These are phyloP conservation scores for Apamea crenata DNA, from an alignment of 2,888 invertebrate genomes.

Conservation along the genomic window DNA sequence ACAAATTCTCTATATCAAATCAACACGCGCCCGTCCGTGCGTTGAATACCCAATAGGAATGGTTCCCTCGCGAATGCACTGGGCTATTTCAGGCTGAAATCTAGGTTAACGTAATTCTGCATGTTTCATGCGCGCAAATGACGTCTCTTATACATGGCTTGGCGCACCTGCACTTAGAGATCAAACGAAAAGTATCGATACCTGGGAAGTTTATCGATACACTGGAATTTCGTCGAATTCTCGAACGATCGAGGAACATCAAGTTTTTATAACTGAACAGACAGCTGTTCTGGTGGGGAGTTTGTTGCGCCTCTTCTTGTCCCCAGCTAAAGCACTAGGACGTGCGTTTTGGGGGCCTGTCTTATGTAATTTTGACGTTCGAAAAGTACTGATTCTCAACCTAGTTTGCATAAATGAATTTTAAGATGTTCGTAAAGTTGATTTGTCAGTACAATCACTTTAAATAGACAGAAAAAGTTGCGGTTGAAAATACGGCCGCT, in stretches of 20 bases:
- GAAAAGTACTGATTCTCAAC: not conserved
- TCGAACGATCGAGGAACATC: too few relatives aligned
- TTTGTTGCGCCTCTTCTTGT: too few relatives aligned
- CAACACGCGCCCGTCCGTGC: conserved; percentile 34
- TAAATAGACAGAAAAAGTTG: not conserved
- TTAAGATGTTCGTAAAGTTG: not conserved
- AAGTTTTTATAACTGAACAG: too few relatives aligned
- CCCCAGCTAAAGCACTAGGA: too few relatives aligned
- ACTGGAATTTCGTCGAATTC: not conserved
- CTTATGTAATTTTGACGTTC: too few relatives aligned
- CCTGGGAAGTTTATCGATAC: not conserved
- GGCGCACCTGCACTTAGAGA: conserved; percentile 42
- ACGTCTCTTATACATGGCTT: conserved; percentile 49
- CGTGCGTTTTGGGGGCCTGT: too few relatives aligned
- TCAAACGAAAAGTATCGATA: conserved; percentile 26
- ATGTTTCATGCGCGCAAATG: conserved; percentile 63
- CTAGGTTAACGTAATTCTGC: conserved; percentile 79
- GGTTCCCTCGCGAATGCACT: conserved; percentile 64
- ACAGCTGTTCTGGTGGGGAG: too few relatives aligned
- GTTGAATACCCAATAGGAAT: conserved; percentile 62
- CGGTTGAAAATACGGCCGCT: not conserved
- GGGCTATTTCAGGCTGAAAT: conserved; percentile 78
- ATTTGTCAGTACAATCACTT: not conserved
- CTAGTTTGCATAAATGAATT: not conserved
- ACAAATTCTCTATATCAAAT: conserved; percentile 40